Evolutionary conservation across 2,888 invertebrate species (phyloP), one percentile per base, ranked within the genome.

Genomic region (Hypselothyrea guttata): DNA sequence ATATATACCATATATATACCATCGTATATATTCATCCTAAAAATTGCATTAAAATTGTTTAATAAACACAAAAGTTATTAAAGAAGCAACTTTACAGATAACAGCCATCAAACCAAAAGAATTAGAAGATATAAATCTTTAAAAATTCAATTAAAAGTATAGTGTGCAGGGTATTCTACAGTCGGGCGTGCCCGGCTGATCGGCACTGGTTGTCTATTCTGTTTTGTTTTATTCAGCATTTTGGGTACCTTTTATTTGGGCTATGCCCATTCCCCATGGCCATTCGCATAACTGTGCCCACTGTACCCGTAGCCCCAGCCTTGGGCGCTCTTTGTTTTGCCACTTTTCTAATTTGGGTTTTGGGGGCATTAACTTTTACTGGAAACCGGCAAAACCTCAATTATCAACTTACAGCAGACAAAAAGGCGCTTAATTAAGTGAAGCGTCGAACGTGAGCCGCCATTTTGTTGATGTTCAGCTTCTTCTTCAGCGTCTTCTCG

Each of bases 341-440:
- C 58, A 72, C 65, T 72, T 66, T 72, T 66, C 57, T 66, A 73
- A 73, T 71, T 73, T 70, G 52, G 69, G 60, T 48, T 60, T 52
- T 48, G 56, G 55, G 61, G 75, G 77, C 68, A 79, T 79, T 75
- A 77, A 76, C 68, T 79, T 76, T 74, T 66, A 66, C 79, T 61
- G 59, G 64, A 67, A 75, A 66, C 66, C 61, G 79, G 67, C 73
- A 62, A 75, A 78, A 82, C 78, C 79, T 78, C 82, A 82, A 79
- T 79, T 79, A 79, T 82, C 82, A 82, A 79, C 79, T 79, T 79
- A 79, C 71, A 71, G 69, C 71, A 76, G 81, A 77, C 81, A 79
- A 79, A 75, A 69, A 71, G 81, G 81, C 76, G 75, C 82, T 82
- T 79, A 79, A 79, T 79, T 79, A 79, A 82, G 75, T 78, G 79